Conservation (phyloP, 2,113 vertebrate species). For the Eurystomus gularis region DNA sequence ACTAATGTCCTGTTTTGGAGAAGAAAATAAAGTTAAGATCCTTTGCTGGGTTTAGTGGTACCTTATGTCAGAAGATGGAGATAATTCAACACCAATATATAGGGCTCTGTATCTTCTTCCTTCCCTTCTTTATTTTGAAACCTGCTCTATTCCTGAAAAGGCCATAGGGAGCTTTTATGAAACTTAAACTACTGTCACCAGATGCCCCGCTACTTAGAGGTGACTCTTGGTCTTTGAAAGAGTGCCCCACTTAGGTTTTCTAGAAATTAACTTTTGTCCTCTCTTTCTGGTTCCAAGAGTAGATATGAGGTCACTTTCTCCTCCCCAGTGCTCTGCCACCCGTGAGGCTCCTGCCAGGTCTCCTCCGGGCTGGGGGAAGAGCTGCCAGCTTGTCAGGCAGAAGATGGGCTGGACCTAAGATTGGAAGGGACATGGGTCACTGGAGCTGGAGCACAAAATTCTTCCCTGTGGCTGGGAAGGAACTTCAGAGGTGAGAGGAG, state of each 20-base stretch:
- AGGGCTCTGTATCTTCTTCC: not conserved
- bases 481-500: not conserved
- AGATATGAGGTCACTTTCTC: not conserved
- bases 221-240: constrained; percentile 43
- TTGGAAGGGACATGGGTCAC: not conserved
- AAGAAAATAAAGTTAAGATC: not conserved
- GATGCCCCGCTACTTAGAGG: constrained; percentile 64
- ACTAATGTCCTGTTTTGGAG: not conserved
- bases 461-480: not conserved
- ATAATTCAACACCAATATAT: not conserved
- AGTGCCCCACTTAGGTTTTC: constrained; percentile 14
- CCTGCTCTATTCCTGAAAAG: constrained; percentile 35
- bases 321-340: not conserved
- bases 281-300: not conserved
- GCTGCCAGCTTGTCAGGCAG: not conserved
- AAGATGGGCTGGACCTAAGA: not conserved
- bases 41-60: not conserved
- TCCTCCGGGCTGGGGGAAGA: not conserved
- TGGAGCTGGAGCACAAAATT: not conserved
- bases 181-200: constrained; percentile 58
- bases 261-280: not conserved
- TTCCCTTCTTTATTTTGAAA: constrained; percentile 4
- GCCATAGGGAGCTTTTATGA: constrained; percentile 30
- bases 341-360: not conserved
- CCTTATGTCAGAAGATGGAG: not conserved